phyloP scores from a whole-genome alignment of 2,888 invertebrate species.

The Lobophora halterata region DNA sequence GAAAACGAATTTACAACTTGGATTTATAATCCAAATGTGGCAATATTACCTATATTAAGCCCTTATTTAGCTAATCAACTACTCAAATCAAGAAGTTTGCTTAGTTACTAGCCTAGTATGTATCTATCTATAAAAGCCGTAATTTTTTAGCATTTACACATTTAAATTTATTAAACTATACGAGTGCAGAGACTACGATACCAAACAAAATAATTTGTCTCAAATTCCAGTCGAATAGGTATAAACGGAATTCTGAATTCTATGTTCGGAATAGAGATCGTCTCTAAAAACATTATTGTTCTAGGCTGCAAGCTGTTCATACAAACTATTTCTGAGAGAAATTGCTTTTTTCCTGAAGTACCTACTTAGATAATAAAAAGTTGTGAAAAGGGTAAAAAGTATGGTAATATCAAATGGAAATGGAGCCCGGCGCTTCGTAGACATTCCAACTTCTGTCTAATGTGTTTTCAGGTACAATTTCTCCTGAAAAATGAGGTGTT shows the following conservation, averaged over 20 bases:
- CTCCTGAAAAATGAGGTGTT: conserved; percentile 14
- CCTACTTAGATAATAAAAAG: conserved; percentile 39
- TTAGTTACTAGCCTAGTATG: no score
- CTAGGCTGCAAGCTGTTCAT: conserved; percentile 23
- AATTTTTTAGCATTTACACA: no score
- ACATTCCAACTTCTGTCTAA: conserved; percentile 35
- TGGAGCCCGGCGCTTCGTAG: conserved; percentile 23
- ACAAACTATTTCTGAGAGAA: conserved; percentile 35
- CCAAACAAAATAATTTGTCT: no score
- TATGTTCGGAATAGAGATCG: conserved; percentile 47
- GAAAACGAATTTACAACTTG: not conserved
- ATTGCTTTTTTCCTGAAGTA: conserved; percentile 38
- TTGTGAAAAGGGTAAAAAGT: conserved; percentile 32
- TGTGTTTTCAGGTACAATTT: conserved; percentile 36
- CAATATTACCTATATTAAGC: no score
- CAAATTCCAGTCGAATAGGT: no score
- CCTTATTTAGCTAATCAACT: no score
- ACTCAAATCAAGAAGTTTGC: no score
- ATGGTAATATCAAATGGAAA: conserved; percentile 38
- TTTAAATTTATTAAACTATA: no score
- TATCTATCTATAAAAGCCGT: no score
- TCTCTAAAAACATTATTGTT: conserved; percentile 42
- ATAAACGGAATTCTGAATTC: conserved; percentile 56
- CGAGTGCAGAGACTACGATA: no score
- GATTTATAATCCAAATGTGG: not conserved